A percentile compares a stretch with the other conserved stretches of the same genome.
phyloP scores from a whole-genome alignment of 1,140 invertebrate species.

The Nebria ingens region DNA sequence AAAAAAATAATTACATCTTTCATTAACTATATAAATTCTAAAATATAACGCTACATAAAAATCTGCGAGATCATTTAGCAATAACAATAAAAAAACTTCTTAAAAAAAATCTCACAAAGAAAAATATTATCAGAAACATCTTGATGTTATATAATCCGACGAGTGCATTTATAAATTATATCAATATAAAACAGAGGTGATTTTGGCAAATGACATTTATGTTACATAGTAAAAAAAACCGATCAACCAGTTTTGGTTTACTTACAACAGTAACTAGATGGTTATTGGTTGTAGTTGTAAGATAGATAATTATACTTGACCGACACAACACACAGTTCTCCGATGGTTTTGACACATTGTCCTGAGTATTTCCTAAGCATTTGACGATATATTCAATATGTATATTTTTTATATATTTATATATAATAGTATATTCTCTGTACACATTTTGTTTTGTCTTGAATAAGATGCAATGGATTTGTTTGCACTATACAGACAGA shows the following conservation, averaged over 20 bases:
- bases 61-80: conserved; percentile 8
- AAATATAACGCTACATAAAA: conserved; percentile 22
- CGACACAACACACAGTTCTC: background rate
- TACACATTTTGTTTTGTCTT: background rate
- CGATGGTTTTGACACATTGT: conserved; percentile 4
- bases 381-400: conserved; percentile 5
- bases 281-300: background rate
- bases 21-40: conserved; percentile 16
- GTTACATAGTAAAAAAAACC: conserved; percentile 34
- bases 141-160: conserved; percentile 12
- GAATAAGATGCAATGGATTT: background rate
- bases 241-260: background rate
- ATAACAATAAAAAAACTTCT: conserved; percentile 5
- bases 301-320: conserved; percentile 3
- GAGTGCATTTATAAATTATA: conserved; percentile 15
- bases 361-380: conserved; percentile 9
- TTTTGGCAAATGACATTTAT: conserved; percentile 39
- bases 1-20: conserved; percentile 12
- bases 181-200: conserved; percentile 25
- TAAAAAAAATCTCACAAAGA: conserved; percentile 16
- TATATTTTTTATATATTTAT: background rate
- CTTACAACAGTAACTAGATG: background rate
- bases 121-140: conserved; percentile 10
- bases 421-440: conserved; percentile 6
- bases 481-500: background rate